Base-by-base conservation (phyloP, 2,888 invertebrate species). In the Strigamia maritima region DNA sequence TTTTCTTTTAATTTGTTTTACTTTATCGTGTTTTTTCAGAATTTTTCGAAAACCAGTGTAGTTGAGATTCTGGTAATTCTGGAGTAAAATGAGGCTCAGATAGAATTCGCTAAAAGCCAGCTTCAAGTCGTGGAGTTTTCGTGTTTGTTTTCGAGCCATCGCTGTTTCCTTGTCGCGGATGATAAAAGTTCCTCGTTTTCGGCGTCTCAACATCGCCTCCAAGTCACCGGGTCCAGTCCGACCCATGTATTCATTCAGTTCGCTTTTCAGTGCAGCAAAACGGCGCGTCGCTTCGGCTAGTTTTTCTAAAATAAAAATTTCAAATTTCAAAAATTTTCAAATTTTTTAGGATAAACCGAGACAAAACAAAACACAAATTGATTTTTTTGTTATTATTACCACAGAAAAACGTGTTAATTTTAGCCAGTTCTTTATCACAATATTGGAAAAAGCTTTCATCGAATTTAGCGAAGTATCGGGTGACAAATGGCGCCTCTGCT, bases 1-100 rank as follows among this genome's bases (percentile, higher is more conserved):
- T n/a, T n/a, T n/a, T n/a, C n/a, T n/a, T n/a, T 40, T 10, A 40
- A 10, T 40, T 12, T n/a, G 1, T 75, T 82, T 54, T 80, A 95
- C 95, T 91, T 99, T 99, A 87, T 99, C 99, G 86, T 98, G 98
- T 87, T 99, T 99, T 87, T 99, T 99, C 81, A 99, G 90, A 85
- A 99, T 99, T 88, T 99, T 99, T 81, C 98, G 90, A 88, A 99
- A 99, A 0, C 98, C 99, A 2, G 98, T 99, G 84, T 96, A 97
- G 88, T 99, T 99, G 79, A 99, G 89, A 86, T 96, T 97, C 87
- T 99, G 98, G 86, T 97, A 98, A 86, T 99, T 99, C 87, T 99
- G 98, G 80, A 99, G 89, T 19, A 99, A 89, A 83, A 99, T 97
- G 77, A 99, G 89, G 84, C 96, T 96, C 70, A 99, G 89, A 86